Percentiles rank a stretch among this genome's conserved stretches.
Conservation (phyloP, 2,797 vertebrate species). For the Cygnus olor region DNA sequence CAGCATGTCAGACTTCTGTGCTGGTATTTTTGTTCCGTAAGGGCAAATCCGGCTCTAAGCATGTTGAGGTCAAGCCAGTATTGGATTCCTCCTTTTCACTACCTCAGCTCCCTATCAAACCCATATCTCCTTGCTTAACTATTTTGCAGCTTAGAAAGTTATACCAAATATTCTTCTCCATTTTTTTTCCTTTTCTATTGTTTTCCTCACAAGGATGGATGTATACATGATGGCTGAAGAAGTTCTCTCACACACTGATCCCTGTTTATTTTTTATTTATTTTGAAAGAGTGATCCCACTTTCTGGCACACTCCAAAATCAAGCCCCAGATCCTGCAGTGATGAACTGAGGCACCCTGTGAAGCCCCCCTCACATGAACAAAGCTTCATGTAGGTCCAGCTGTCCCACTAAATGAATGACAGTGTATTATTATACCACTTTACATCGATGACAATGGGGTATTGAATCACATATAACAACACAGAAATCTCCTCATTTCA, state of each 20-base stretch:
- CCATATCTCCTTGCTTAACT: not conserved
- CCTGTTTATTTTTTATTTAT: not conserved
- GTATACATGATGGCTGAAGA: not conserved
- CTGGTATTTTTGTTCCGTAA: not conserved
- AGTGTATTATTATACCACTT: not conserved
- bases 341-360: not conserved
- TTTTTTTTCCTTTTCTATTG: not conserved
- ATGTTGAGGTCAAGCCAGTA: not conserved
- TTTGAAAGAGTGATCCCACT: not conserved
- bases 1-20: not conserved
- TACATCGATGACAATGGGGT: not conserved
- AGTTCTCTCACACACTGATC: not conserved
- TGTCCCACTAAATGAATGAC: not conserved
- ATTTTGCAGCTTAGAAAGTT: not conserved
- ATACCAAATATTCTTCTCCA: not conserved
- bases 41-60: not conserved
- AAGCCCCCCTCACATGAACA: not conserved
- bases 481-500: not conserved
- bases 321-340: not conserved
- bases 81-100: not conserved
- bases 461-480: not conserved
- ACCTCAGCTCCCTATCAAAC: not conserved
- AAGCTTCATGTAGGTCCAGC: not conserved
- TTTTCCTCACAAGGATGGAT: not conserved
- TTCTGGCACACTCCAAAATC: not conserved